Evolutionary conservation across 2,888 invertebrate genomes (phyloP).

Genomic region (Troilus luridus): DNA sequence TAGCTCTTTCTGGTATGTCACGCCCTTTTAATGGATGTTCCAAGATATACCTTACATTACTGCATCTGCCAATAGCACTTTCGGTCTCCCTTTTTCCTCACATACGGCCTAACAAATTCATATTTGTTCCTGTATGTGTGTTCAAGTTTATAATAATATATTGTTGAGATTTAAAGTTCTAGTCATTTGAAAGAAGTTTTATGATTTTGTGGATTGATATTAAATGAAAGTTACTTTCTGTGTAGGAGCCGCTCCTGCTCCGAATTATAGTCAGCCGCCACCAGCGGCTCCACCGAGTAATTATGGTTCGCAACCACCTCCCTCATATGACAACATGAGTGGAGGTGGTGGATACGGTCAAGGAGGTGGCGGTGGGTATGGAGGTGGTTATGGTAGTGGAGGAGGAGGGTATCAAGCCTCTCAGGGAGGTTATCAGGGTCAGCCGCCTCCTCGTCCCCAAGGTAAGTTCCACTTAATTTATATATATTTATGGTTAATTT

Average conservation of each 20-base stretch:
- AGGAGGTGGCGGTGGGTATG: constrained; percentile 69
- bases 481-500: background rate
- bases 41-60: too few species aligned
- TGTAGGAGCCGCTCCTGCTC: constrained; percentile 61
- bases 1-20: too few species aligned
- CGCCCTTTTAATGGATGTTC: too few species aligned
- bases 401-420: constrained; percentile 69
- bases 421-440: constrained; percentile 68
- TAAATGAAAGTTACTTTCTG: background rate
- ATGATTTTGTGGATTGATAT: background rate
- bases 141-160: too few species aligned
- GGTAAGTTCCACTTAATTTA: background rate
- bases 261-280: constrained; percentile 64
- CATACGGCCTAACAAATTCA: too few species aligned
- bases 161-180: background rate
- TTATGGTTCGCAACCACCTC: constrained; percentile 60
- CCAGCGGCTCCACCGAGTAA: constrained; percentile 62
- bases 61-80: too few species aligned
- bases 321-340: constrained; percentile 61
- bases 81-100: too few species aligned
- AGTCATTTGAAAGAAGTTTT: background rate
- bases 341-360: constrained; percentile 69
- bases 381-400: constrained; percentile 72
- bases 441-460: constrained; percentile 52
- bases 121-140: too few species aligned